These are phyloP conservation scores for Lithophane semibrunnea DNA, from an alignment of 2,888 invertebrate genomes.

Conservation along the genomic window DNA sequence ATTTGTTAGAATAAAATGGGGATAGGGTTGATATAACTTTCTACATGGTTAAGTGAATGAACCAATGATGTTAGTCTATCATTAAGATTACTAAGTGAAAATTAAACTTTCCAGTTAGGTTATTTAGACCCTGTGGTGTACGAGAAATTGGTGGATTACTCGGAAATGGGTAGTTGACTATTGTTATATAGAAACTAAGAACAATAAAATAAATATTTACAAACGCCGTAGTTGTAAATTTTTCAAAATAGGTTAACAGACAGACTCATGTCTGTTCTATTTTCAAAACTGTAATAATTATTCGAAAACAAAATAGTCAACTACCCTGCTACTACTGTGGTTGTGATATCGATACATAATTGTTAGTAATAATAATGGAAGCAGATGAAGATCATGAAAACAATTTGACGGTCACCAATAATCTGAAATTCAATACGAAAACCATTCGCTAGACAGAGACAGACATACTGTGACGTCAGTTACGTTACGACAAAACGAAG, in stretches of 20 bases:
- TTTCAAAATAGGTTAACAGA: background rate
- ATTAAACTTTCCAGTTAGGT: background rate
- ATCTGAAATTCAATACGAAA: background rate
- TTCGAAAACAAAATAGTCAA: conserved; percentile 5
- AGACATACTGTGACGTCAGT: background rate
- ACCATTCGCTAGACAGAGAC: background rate
- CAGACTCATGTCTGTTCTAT: background rate
- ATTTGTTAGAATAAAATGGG: background rate
- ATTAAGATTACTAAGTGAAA: background rate
- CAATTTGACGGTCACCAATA: conserved; percentile 26
- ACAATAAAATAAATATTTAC: background rate
- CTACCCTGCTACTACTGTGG: background rate
- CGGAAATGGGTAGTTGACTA: background rate
- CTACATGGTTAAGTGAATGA: conserved; percentile 1
- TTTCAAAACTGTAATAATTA: background rate
- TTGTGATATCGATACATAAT: background rate
- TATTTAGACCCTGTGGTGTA: background rate
- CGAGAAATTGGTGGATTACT: background rate
- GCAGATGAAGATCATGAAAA: background rate
- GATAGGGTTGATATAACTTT: background rate
- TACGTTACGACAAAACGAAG: background rate
- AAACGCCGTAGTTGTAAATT: background rate
- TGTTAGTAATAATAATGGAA: conserved; percentile 23
- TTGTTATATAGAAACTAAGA: background rate
- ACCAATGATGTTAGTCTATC: conserved; percentile 11